These are phyloP conservation scores for Nephotettix cincticeps DNA, from an alignment of 1,140 invertebrate species.

Conservation along the genomic window DNA sequence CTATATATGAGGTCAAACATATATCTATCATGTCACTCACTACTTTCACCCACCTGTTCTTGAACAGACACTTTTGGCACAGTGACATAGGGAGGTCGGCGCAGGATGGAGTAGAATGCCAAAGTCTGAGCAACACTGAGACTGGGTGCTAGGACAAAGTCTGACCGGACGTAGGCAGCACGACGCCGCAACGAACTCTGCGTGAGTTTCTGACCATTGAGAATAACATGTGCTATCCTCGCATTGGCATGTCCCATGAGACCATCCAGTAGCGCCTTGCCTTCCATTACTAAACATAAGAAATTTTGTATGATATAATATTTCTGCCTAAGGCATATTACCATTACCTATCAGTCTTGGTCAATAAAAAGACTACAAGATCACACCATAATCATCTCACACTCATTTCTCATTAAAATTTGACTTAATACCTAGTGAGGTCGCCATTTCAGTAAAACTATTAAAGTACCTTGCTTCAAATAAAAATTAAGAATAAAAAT, in stretches of 20 bases:
- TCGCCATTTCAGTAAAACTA: too few species aligned
- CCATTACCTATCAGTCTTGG: too few species aligned
- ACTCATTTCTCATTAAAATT: too few species aligned
- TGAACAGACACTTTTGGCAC: conserved; percentile 35
- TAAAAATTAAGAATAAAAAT: too few species aligned
- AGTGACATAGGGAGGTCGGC: conserved; percentile 32
- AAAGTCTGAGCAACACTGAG: conserved; percentile 50
- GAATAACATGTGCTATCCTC: conserved; percentile 73
- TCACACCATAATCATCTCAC: too few species aligned
- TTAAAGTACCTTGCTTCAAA: too few species aligned
- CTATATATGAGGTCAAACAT: too few species aligned
- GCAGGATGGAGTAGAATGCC: conserved; percentile 37
- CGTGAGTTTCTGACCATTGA: conserved; percentile 82
- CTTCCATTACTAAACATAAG: conserved; percentile 62
- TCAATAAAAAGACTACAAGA: too few species aligned
- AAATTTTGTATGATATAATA: too few species aligned
- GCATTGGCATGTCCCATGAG: conserved; percentile 70
- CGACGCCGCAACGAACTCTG: conserved; percentile 64
- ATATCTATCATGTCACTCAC: too few species aligned
- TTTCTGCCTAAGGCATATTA: too few species aligned
- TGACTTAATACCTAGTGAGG: too few species aligned
- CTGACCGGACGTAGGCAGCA: conserved; percentile 63
- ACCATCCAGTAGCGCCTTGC: conserved; percentile 77
- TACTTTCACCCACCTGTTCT: conserved; percentile 37
- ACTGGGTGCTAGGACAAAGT: conserved; percentile 50